Conservation (phyloP, 2,113 vertebrate genomes). For the Ornithorhynchus anatinus region DNA sequence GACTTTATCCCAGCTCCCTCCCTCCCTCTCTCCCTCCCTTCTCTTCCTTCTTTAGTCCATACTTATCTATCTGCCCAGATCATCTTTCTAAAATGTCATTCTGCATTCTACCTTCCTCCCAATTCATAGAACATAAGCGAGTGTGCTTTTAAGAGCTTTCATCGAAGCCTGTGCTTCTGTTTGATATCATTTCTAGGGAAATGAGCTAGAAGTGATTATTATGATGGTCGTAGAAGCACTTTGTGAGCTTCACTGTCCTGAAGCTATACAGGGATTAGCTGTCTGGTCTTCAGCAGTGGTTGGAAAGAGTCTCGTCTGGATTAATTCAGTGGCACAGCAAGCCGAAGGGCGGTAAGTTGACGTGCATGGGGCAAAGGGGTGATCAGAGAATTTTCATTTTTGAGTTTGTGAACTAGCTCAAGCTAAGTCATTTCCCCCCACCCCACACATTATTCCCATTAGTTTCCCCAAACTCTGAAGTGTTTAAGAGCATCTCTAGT, state of each 20-base stretch:
- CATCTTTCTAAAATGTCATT: too few species aligned
- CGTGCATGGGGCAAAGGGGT: background rate
- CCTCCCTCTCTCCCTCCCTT: too few species aligned
- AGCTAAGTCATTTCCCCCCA: background rate
- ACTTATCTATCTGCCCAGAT: too few species aligned
- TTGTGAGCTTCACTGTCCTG: constrained; percentile 93
- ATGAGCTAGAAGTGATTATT: constrained; percentile 90
- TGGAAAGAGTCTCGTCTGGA: constrained; percentile 90
- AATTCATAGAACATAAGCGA: too few species aligned
- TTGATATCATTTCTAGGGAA: constrained; percentile 73
- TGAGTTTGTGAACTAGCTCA: background rate
- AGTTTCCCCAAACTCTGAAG: too few species aligned
- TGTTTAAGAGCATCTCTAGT: too few species aligned
- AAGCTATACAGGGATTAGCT: constrained; percentile 94
- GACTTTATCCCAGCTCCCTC: too few species aligned
- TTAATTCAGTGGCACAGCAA: constrained; percentile 90
- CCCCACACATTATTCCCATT: too few species aligned
- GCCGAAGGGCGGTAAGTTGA: constrained; percentile 89
- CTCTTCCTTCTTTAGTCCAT: too few species aligned
- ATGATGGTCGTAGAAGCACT: constrained; percentile 94
- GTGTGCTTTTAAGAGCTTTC: too few species aligned
- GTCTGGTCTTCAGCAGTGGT: constrained; percentile 85
- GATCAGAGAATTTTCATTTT: background rate
- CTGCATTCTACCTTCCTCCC: too few species aligned
- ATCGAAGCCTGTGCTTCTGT: background rate